These are phyloP conservation scores for Ormyrus rosae DNA, from an alignment of 2,888 invertebrate genomes.

Conservation along the genomic window DNA sequence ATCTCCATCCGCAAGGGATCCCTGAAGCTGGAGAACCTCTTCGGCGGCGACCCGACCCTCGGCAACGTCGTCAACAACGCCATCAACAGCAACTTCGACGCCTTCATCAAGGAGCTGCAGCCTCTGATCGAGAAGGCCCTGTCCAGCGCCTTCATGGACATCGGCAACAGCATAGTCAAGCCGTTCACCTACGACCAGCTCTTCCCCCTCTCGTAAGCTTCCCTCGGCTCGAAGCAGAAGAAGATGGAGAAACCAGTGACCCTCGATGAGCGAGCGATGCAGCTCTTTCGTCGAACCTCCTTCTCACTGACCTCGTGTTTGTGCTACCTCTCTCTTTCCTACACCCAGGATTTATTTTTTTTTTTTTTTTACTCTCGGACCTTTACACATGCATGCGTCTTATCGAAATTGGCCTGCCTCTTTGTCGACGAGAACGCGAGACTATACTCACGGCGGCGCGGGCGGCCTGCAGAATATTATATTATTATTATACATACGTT, in stretches of 20 bases:
- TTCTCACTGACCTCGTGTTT: conserved; percentile 40
- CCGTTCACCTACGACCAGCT: conserved; percentile 78
- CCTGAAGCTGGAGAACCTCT: conserved; percentile 79
- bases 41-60: conserved; percentile 79
- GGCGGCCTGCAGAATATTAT: too few relatives aligned
- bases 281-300: conserved; percentile 33
- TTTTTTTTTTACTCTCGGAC: background rate
- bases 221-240: background rate
- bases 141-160: conserved; percentile 76
- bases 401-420: too few relatives aligned
- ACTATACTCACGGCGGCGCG: too few relatives aligned
- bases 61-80: conserved; percentile 80
- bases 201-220: conserved; percentile 74
- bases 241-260: conserved; percentile 25
- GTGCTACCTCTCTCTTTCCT: conserved; percentile 25
- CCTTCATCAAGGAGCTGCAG: conserved; percentile 78
- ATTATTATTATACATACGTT: too few relatives aligned
- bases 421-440: too few relatives aligned
- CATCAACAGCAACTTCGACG: conserved; percentile 80
- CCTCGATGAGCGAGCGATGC: conserved; percentile 31
- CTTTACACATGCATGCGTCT: too few relatives aligned
- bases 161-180: conserved; percentile 79
- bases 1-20: conserved; percentile 78
- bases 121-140: conserved; percentile 80
- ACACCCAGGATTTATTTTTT: background rate